Base-by-base conservation (phyloP, 1,140 invertebrate genomes). In the Watersipora subatra region DNA sequence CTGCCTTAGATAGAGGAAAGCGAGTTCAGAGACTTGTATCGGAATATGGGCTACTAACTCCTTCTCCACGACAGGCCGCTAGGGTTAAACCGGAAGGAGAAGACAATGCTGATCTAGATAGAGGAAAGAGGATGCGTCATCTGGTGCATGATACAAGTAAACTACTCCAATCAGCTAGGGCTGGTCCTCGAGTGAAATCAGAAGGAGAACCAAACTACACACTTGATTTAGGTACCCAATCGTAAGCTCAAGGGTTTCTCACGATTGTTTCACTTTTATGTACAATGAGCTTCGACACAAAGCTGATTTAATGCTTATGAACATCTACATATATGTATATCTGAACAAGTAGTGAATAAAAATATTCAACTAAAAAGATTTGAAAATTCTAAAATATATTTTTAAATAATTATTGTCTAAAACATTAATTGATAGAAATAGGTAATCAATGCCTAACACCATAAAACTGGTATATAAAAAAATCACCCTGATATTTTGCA, bases 121-220 rank as follows among this genome's bases (percentile, higher is more conserved):
- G 58, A 69, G 75, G 76, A 15, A 70, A 63, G 26, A 71, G 69
- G n/a, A 76, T 75, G 71, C 74, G 66, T 28, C 69, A 72, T 57
- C 68, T 78, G 20, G 68, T 77, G 19, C 71, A 70, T 3, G 73
- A 75, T 66, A 74, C 76, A 65, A 75, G 75, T n/a, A 71, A 74
- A 28, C 57, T 76, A 24, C 69, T 72, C 0, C 30, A 61, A 22
- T 75, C 73, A 0, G 66, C 71, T 29, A 30, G 64, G 2, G 61
- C 66, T 28, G 65, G 7, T 70, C 72, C 74, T 1, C 67, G 75
- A n/a, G 76, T 77, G 0, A 77, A 75, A 69, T 59, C 61, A 0
- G 75, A 75, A 61, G 76, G 67, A 0, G 70, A 73, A 17, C 15
- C 17, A 2, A 15, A 65, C 24, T 24, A 24, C 17, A 28, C 22